Conservation (phyloP, 2,113 vertebrate species). For the Onychorhynchus coronatus region DNA sequence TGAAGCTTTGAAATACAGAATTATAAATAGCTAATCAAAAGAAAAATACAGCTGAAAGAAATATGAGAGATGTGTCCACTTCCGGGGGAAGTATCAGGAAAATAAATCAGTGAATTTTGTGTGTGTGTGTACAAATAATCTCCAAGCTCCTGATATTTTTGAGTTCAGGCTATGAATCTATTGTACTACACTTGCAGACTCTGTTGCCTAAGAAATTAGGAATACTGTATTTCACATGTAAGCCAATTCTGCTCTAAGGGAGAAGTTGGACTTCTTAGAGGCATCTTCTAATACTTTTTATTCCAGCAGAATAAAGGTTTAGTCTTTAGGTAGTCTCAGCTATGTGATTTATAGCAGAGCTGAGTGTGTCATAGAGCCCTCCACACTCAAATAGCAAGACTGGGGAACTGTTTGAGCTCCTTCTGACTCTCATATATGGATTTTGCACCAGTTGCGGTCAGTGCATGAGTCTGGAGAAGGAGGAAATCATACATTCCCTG, state of each 20-base stretch:
- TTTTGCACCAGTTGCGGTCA: background rate
- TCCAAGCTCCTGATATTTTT: background rate
- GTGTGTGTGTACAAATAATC: background rate
- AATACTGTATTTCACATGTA: background rate
- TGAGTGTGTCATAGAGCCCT: background rate
- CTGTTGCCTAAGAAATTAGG: background rate
- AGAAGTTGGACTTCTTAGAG: background rate
- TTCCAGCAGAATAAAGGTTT: background rate
- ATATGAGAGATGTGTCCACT: background rate
- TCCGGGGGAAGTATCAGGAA: background rate
- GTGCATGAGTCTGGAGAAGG: background rate
- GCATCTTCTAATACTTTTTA: background rate
- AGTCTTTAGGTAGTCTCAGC: background rate
- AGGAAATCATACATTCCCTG: background rate
- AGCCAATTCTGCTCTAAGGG: background rate
- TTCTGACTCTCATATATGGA: background rate
- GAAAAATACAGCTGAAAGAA: background rate
- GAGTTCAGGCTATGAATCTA: background rate
- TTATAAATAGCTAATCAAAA: constrained; percentile 19
- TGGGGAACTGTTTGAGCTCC: background rate
- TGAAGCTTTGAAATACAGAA: constrained; percentile 20
- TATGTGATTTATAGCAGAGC: background rate
- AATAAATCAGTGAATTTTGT: background rate
- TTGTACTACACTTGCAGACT: background rate
- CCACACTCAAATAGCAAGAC: background rate